phyloP scores from a whole-genome alignment of 53 echinoderm and acorn worm genomes.

The Crossaster papposus region DNA sequence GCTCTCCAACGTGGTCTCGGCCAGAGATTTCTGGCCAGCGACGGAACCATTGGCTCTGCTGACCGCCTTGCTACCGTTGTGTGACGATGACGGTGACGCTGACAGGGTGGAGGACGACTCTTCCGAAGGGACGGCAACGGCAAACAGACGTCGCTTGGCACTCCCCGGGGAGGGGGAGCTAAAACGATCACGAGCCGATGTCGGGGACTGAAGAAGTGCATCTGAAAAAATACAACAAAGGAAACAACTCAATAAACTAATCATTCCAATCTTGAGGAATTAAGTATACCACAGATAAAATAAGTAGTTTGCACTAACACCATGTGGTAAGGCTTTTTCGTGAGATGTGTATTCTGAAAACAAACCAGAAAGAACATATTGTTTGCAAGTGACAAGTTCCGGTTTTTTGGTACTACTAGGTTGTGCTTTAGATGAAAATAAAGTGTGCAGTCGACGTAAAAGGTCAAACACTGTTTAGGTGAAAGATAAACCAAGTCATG shows the following conservation, averaged over 20 bases:
- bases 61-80: not conserved
- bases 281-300: too few relatives aligned
- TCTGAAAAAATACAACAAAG: not conserved
- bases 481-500: too few relatives aligned
- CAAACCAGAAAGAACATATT: too few relatives aligned
- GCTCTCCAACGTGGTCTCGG: slow-evolving; percentile 51
- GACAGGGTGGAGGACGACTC: not conserved
- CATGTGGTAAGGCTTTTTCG: too few relatives aligned
- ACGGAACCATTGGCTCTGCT: not conserved
- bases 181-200: slow-evolving; percentile 89
- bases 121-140: not conserved
- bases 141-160: slow-evolving; percentile 85
- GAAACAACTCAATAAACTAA: not conserved
- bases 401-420: too few relatives aligned
- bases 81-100: not conserved
- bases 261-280: not conserved
- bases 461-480: too few relatives aligned
- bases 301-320: too few relatives aligned
- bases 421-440: too few relatives aligned
- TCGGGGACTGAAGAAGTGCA: slow-evolving; percentile 81
- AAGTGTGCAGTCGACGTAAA: too few relatives aligned
- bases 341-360: too few relatives aligned
- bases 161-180: slow-evolving; percentile 91
- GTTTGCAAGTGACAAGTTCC: too few relatives aligned
- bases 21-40: slow-evolving; percentile 7